phyloP scores from a whole-genome alignment of 2,888 invertebrate species.

The Linnaemya tessellans region DNA sequence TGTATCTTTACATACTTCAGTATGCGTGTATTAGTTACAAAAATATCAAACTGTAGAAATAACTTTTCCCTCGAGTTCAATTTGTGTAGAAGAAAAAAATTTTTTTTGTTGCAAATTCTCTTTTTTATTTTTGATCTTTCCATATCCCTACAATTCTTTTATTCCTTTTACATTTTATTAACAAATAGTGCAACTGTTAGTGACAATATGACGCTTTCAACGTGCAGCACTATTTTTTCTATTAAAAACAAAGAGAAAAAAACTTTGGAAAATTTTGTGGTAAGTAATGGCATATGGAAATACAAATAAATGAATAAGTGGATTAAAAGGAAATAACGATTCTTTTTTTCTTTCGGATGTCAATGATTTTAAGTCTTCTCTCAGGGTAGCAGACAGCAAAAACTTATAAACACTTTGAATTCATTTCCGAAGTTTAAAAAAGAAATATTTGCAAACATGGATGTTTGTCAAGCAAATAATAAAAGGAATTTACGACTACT shows the following conservation, averaged over 20 bases:
- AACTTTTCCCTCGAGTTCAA: slow-evolving; percentile 55
- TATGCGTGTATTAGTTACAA: background rate
- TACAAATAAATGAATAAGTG: slow-evolving; percentile 52
- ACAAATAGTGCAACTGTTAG: slow-evolving; percentile 61
- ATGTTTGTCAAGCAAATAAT: background rate
- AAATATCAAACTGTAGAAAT: slow-evolving; percentile 21
- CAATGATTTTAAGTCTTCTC: slow-evolving; percentile 38
- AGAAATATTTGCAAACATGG: background rate
- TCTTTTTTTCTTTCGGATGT: slow-evolving; percentile 32
- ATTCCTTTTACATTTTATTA: slow-evolving; percentile 27
- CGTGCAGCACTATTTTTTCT: slow-evolving; percentile 25
- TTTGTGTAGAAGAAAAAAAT: slow-evolving; percentile 21
- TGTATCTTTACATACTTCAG: background rate
- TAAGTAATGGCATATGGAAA: slow-evolving; percentile 61
- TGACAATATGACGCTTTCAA: slow-evolving; percentile 68
- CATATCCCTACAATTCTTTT: slow-evolving; percentile 22
- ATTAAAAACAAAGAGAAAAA: background rate
- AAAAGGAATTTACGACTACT: background rate
- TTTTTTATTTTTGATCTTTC: slow-evolving; percentile 20
- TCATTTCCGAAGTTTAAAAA: slow-evolving; percentile 25
- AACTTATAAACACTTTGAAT: slow-evolving; percentile 18
- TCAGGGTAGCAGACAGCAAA: background rate
- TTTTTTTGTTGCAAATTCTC: slow-evolving; percentile 30
- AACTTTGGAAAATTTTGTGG: slow-evolving; percentile 43
- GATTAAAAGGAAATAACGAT: slow-evolving; percentile 55